phyloP scores from a whole-genome alignment of 2,888 invertebrate species.

The Synergus umbraculus region DNA sequence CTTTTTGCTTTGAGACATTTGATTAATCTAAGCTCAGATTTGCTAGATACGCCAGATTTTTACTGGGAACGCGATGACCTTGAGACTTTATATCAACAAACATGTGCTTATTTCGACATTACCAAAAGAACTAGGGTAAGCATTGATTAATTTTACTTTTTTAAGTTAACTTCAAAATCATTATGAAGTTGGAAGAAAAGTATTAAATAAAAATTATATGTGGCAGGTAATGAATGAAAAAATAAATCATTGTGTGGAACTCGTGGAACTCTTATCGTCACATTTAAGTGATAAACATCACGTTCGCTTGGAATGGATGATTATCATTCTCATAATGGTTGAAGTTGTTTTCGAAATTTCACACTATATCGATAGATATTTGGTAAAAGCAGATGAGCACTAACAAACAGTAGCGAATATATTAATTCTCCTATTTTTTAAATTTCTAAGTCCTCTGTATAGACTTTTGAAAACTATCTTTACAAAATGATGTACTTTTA shows the following conservation, averaged over 20 bases:
- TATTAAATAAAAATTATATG: conserved; percentile 43
- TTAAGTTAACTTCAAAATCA: neutral
- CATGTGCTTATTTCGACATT: conserved; percentile 91
- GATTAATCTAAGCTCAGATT: conserved; percentile 95
- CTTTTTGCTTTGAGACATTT: conserved; percentile 92
- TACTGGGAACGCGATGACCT: conserved; percentile 98
- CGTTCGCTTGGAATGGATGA: conserved; percentile 97
- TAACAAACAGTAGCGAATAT: neutral
- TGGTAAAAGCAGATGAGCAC: conserved; percentile 52
- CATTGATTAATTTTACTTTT: conserved; percentile 19
- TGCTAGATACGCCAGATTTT: conserved; percentile 97
- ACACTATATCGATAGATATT: conserved; percentile 85
- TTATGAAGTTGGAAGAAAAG: neutral
- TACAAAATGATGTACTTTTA: neutral
- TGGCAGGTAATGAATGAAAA: conserved; percentile 95
- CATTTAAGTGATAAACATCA: conserved; percentile 96
- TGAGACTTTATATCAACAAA: conserved; percentile 90
- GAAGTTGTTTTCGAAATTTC: conserved; percentile 93
- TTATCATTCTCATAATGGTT: conserved; percentile 95
- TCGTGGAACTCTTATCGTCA: conserved; percentile 91
- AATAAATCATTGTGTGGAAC: conserved; percentile 94
- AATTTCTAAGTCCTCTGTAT: neutral
- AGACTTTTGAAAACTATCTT: neutral
- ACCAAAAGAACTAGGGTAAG: conserved; percentile 88
- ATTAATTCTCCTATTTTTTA: neutral